phyloP scores from a whole-genome alignment of 2,797 vertebrate species.

The Poeciliopsis presidionis region DNA sequence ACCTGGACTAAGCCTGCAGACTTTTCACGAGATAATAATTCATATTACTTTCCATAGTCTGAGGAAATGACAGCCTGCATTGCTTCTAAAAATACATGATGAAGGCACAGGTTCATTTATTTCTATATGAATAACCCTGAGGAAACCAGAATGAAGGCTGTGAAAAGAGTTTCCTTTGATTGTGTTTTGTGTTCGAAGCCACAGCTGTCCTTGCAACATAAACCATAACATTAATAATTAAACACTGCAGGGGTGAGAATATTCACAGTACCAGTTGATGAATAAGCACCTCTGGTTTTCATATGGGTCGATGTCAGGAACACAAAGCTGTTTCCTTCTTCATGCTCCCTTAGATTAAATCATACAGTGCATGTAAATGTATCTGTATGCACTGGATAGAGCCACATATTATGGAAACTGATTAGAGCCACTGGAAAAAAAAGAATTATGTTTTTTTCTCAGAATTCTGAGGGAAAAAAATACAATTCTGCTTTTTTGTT shows the following conservation, averaged over 20 bases:
- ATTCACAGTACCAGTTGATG: neutral
- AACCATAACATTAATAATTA: neutral
- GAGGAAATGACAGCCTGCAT: neutral
- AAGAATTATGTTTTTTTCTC: no score
- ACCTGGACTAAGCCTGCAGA: neutral
- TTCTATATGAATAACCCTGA: neutral
- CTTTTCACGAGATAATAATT: neutral
- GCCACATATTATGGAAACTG: neutral
- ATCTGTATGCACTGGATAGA: neutral
- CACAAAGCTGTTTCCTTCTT: neutral
- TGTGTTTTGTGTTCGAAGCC: neutral
- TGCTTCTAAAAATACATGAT: neutral
- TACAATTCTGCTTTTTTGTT: no score
- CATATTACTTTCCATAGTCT: neutral
- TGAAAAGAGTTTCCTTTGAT: neutral
- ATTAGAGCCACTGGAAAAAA: no score
- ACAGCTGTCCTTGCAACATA: neutral
- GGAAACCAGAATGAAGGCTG: neutral
- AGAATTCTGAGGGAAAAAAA: no score
- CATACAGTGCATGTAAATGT: neutral
- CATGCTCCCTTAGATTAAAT: neutral
- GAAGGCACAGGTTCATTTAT: neutral
- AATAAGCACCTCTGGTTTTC: neutral
- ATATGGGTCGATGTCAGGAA: neutral
- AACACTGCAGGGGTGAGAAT: neutral